Evolutionary conservation across 2,113 vertebrate genomes (phyloP).

Genomic region (Leucosticte australis): DNA sequence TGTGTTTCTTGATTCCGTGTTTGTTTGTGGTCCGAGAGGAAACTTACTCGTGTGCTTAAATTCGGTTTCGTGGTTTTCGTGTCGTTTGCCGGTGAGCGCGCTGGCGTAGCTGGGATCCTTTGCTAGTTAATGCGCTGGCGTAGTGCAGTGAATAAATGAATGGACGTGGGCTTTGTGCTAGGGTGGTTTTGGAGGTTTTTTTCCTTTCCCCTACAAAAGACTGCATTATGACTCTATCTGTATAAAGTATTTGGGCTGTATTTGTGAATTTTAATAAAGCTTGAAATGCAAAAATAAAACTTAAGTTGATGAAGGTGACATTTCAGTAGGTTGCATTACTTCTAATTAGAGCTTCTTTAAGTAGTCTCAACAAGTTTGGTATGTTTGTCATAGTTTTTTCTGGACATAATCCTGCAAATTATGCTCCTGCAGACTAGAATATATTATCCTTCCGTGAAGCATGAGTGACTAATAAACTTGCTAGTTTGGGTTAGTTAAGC

Average conservation of each 20-base stretch:
- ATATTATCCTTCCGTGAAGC: neutral
- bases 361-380: neutral
- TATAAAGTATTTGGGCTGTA: fast-evolving
- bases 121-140: neutral
- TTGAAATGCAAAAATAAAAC: neutral
- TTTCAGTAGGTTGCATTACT: neutral
- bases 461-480: neutral
- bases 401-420: neutral
- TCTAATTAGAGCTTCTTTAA: neutral
- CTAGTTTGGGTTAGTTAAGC: neutral
- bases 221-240: fast-evolving
- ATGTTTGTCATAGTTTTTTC: fast-evolving
- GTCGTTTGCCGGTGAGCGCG: neutral
- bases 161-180: neutral
- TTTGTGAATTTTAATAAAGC: neutral
- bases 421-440: neutral
- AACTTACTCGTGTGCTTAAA: neutral
- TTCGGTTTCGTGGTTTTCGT: neutral
- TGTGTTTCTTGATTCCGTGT: neutral
- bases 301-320: neutral
- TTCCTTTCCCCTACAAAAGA: neutral
- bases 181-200: neutral
- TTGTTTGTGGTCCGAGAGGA: neutral
- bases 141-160: too few relatives aligned
- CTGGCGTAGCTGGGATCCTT: neutral